Conservation (phyloP, 2,113 vertebrate genomes). For the Lethenteron reissneri region DNA sequence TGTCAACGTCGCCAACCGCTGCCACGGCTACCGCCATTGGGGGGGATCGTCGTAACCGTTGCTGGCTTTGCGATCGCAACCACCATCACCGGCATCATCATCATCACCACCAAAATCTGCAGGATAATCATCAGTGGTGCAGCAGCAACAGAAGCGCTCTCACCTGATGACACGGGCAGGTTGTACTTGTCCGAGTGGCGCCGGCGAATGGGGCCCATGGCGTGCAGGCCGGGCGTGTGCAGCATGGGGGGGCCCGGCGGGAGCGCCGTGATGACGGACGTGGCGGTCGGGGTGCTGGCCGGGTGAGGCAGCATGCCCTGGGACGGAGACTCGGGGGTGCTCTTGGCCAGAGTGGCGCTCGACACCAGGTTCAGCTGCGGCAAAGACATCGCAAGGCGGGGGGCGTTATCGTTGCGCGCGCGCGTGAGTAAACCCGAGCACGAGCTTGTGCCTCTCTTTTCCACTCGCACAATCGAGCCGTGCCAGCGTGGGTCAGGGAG, state of each 20-base stretch:
- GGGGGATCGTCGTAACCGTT: background rate
- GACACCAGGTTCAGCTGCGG: constrained; percentile 61
- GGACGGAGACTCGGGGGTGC: constrained; percentile 58
- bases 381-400: background rate
- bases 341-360: constrained; percentile 60
- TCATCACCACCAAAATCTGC: background rate
- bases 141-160: constrained; percentile 9
- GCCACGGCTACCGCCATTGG: background rate
- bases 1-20: background rate
- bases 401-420: too few species aligned
- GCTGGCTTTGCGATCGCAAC: background rate
- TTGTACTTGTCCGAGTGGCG: constrained; percentile 95
- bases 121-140: background rate
- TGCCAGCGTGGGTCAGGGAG: too few species aligned
- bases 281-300: constrained; percentile 52
- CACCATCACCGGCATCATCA: too few species aligned
- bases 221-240: constrained; percentile 73
- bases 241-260: constrained; percentile 87
- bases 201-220: constrained; percentile 57
- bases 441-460: too few species aligned
- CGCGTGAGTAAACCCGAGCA: too few species aligned
- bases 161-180: constrained; percentile 94
- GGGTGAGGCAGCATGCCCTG: constrained; percentile 81
- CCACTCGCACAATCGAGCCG: too few species aligned
- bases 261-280: constrained; percentile 73